Evolutionary conservation across 2,113 vertebrate species (phyloP), one percentile per base, ranked within the genome.

Genomic region (Garra rufa): DNA sequence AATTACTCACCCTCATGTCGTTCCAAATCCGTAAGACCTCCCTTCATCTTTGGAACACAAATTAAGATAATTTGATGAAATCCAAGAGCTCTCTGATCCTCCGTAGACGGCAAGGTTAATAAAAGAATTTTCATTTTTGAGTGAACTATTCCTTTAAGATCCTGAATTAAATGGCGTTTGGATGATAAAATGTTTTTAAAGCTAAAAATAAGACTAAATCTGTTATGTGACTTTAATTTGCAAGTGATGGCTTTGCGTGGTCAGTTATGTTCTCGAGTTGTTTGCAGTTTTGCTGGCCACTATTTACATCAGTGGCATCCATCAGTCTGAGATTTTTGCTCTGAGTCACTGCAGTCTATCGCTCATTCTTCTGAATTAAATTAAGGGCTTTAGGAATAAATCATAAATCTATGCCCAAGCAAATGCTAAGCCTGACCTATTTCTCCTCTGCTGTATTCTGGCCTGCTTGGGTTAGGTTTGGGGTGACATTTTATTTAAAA

Each of bases 371-470:
- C 15, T 76, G 11, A 76, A 57, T 76, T 34, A 57, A 76, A 9
- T 57, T 13, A 76, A 13, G 28, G 48, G 17, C 5, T 76, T 52
- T 24, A 57, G 75, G 52, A 76, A 76, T 57, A 38, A 57, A 41
- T 76, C 50, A 41, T 0, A 76, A 24, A 76, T 76, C 52, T 57
- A 38, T 76, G 75, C 19, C 19, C 17, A 21, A n/a, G 28, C 28
- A 55, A 76, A 4, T 75, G 67, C 24, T 9, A 75, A 21, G 26
- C 26, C 74, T 76, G 48, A 76, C 46, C 74, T 76, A 55, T 57
- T 55, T 76, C 30, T 34, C 48, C 19, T 55, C 6, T 1, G 30
- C 30, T 76, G 50, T 24, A 24, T 76, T 76, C 50, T 76, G 30
- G 9, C 11, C 19, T 57, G 52, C 52, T 57, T 8, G 21, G 52